A percentile compares a stretch with the other conserved stretches of the same genome.
Conservation (phyloP, 1,140 invertebrate genomes). For the Procambarus clarkii region DNA sequence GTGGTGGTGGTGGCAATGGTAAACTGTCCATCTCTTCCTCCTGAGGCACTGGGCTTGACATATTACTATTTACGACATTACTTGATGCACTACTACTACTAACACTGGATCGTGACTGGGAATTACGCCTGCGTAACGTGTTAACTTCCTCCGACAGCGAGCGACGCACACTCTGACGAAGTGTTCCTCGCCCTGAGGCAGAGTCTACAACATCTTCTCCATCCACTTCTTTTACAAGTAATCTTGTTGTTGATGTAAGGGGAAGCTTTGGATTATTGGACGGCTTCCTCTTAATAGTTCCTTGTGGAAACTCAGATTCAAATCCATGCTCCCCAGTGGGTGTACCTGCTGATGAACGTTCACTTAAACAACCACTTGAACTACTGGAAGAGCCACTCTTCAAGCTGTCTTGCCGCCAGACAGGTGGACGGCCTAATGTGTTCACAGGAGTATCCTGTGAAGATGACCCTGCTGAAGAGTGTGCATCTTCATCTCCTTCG, state of each 20-base stretch:
- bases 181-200: constrained; percentile 58
- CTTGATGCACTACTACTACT: constrained; percentile 44
- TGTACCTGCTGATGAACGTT: constrained; percentile 72
- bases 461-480: constrained; percentile 60
- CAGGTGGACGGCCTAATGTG: constrained; percentile 61
- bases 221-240: constrained; percentile 86
- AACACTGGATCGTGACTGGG: constrained; percentile 60
- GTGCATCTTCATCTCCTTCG: constrained; percentile 65
- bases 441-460: constrained; percentile 71
- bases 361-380: constrained; percentile 74
- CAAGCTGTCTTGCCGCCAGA: constrained; percentile 64
- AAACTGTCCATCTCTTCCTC: constrained; percentile 73
- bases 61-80: constrained; percentile 17
- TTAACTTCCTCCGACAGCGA: constrained; percentile 75
- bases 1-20: constrained; percentile 75
- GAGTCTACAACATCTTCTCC: constrained; percentile 77
- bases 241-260: constrained; percentile 91
- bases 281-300: constrained; percentile 91
- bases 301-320: constrained; percentile 83
- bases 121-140: constrained; percentile 77
- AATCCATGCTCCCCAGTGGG: constrained; percentile 84
- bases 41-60: constrained; percentile 56
- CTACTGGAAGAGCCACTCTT: constrained; percentile 68
- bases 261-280: constrained; percentile 85
- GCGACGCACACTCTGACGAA: constrained; percentile 73